Evolutionary conservation across 2,797 vertebrate genomes (phyloP).

Genomic region (Pithecia hirsuta): DNA sequence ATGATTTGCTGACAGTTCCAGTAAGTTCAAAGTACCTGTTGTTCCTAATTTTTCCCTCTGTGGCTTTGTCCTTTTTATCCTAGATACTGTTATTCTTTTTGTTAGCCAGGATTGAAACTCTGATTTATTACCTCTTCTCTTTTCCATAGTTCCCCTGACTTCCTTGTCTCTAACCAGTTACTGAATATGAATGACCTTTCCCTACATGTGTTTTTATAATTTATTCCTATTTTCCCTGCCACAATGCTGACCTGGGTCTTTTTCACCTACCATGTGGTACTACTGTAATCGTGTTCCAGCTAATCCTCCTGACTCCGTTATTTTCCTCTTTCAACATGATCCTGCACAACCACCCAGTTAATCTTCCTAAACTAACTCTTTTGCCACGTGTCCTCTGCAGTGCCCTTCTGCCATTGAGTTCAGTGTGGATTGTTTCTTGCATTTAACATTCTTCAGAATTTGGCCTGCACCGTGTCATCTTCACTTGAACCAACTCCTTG

Average conservation of each 20-base stretch:
- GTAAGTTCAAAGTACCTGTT: neutral
- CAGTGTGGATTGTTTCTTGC: too few relatives aligned
- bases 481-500: neutral
- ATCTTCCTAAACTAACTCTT: neutral
- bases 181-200: neutral
- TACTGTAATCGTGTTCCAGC: fast-evolving
- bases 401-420: neutral
- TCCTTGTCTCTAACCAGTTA: neutral
- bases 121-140: neutral
- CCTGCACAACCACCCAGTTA: too few relatives aligned
- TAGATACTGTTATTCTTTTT: neutral
- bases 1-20: neutral
- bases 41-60: neutral
- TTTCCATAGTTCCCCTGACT: neutral
- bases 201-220: neutral
- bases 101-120: neutral
- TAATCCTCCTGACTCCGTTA: neutral
- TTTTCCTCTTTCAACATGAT: neutral
- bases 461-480: neutral
- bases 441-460: neutral
- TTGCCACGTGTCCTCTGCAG: fast-evolving
- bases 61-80: neutral
- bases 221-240: neutral
- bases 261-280: fast-evolving
- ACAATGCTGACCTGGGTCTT: fast-evolving